Evolutionary conservation across 1,140 invertebrate genomes (phyloP), one percentile per base, ranked within the genome.

Genomic region (Nasonia giraulti): DNA sequence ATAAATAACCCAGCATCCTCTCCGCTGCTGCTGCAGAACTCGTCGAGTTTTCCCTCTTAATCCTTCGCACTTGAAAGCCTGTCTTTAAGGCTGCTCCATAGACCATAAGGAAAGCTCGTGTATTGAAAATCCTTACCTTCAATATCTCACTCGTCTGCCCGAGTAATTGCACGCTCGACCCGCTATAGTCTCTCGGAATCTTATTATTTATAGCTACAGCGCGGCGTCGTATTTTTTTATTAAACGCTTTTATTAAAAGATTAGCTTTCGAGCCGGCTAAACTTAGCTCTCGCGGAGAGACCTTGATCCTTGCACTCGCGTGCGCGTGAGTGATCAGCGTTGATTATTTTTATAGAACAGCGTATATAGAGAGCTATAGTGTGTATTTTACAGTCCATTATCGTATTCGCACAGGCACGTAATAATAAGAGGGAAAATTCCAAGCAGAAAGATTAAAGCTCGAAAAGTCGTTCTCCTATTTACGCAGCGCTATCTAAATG

Each of bases 1-100:
- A 80, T 86, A 83, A 86, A 83, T 83, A 75, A 50, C 20, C 69
- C 20, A 33, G 37, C 5, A 81, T 37, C 40, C 4, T 11, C 74
- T 27, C 27, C 27, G 1, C 27, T 27, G 27, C 27, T 10, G 4
- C 31, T 31, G 27, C 11, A n/a, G 11, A 83, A 75, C 11, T 44
- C 37, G 17, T 47, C 11, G 73, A 82, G 33, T 75, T 55, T 66
- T 82, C 14, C 71, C 12, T 82, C 55, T 75, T 76, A 40, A 82
- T 31, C 27, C 33, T 47, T 83, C 10, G 74, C 55, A 83, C 74
- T 76, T 68, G 62, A 83, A 68, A 83, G 47, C 10, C n/a, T 27
- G 50, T 5, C 73, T 76, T 82, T 76, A 55, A 40, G 71, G 33
- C 75, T 82, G 37, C 37, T 40, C 71, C 10, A 44, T 82, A 82